Percentiles rank a stretch among this genome's conserved stretches.
These are phyloP conservation scores for Manis javanica DNA, from an alignment of 2,797 vertebrate genomes.

Conservation along the genomic window DNA sequence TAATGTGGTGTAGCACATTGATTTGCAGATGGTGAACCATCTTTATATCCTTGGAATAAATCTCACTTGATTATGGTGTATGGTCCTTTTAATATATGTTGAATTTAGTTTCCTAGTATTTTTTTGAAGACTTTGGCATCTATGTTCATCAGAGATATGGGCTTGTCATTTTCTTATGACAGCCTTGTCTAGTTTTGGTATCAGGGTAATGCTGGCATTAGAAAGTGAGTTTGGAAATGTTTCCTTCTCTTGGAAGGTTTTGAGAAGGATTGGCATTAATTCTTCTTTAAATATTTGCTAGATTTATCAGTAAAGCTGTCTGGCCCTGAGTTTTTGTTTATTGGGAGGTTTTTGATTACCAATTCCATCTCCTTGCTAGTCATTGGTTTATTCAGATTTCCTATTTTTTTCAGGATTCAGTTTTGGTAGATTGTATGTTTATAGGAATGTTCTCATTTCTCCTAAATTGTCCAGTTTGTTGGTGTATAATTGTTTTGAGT, in stretches of 20 bases:
- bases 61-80: neutral
- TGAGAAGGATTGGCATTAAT: neutral
- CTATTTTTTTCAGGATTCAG: neutral
- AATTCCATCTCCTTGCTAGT: neutral
- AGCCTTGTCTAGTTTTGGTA: neutral
- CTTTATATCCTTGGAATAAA: neutral
- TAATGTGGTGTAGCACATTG: neutral
- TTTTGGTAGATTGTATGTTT: neutral
- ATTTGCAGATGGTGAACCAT: neutral
- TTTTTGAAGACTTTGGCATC: neutral
- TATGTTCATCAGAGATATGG: neutral
- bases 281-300: neutral
- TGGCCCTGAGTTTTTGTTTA: neutral
- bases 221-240: neutral
- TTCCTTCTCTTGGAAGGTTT: neutral
- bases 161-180: neutral
- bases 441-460: neutral
- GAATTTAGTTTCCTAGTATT: neutral
- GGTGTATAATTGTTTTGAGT: neutral
- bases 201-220: neutral
- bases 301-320: neutral
- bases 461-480: neutral
- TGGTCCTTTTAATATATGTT: neutral
- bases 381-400: neutral
- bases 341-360: neutral